Evolutionary conservation across 2,888 invertebrate genomes (phyloP), one percentile per base, ranked within the genome.

Genomic region (Mechanitis messenoides): DNA sequence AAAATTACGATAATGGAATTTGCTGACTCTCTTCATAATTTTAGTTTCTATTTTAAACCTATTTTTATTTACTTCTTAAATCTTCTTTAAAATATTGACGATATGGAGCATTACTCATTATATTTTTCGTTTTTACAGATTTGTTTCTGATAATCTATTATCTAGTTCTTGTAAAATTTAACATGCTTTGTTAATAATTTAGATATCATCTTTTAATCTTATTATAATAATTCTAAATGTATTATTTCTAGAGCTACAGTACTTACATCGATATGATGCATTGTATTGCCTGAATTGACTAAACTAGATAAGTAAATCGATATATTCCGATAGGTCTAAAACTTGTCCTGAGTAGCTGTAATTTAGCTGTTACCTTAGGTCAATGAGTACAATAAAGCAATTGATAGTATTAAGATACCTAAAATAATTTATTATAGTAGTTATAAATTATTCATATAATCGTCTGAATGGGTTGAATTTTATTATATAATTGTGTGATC

Each of bases 351-450:
- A 50, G 31, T 64, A 71, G 62, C 42, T 31, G 42, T 65, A 62
- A 62, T 59, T 64, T 59, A 62, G 60, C 55, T 69, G 57, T 67
- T 78, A 77, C 72, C 72, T 72, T 80, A 82, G 78, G 70, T 68
- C 75, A 77, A 73, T 72, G 80, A 87, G 86, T 88, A 87, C 87
- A 87, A 87, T 84, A 83, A 82, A 76, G 75, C 77, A 80, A 81
- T 81, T 80, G 68, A 71, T 76, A 77, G 71, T 70, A 71, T 76
- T 80, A 76, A 69, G 78, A 75, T 77, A 78, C 78, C 77, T 81
- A 78, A 72, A 69, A 66, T 75, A 79, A 81, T 79, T 79, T 78
- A 79, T 78, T 80, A 69, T 71, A 72, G 61, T 71, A 60, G 58
- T 61, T 60, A 59, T 50, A 57, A 63, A 61, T 68, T 61, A 65